Evolutionary conservation across 2,797 vertebrate genomes (phyloP), one percentile per base, ranked within the genome.

Genomic region (Mallotus villosus): DNA sequence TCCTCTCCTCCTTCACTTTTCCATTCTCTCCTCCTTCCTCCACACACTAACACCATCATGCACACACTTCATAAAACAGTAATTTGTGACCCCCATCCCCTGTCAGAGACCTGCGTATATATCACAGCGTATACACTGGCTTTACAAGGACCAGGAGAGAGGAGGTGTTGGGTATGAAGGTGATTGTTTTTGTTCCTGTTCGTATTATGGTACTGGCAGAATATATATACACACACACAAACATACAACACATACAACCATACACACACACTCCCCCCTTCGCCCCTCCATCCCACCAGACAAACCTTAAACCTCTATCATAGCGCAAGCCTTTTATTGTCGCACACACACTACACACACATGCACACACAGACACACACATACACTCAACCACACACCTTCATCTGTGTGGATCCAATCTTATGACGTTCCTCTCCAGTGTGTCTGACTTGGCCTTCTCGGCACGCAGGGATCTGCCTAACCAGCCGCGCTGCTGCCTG

Each of bases 401-500:
- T 17, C 51, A n/a, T 53, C 19, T 17, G 51, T 53, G 51, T 53
- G 51, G 16, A 53, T 53, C 51, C 51, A 53, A 53, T 53, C 51
- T 53, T 5, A 7, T 53, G 51, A n/a, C 51, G 51, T 53, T 53
- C 51, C 51, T 53, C 51, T 53, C 51, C 51, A 53, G 51, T n/a
- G 51, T 53, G 51, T n/a, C 51, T 53, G 51, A 53, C 51, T 53
- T 53, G 51, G 51, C 51, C 51, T 53, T 53, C 51, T 53, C 4
- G 19, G 51, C 51, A 53, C 51, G 16, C 51, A 53, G 51, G 5
- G 16, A 53, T 53, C 51, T 19, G 19, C 51, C 51, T 53, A 53
- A 53, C 51, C 51, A 53, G 51, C 51, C 51, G 51, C 51, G 51
- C 51, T n/a, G 51, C 51, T 53, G 51, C 51, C 51, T n/a, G 51